Evolutionary conservation across 2,888 invertebrate species (phyloP).

Genomic region (Apodemia zela): DNA sequence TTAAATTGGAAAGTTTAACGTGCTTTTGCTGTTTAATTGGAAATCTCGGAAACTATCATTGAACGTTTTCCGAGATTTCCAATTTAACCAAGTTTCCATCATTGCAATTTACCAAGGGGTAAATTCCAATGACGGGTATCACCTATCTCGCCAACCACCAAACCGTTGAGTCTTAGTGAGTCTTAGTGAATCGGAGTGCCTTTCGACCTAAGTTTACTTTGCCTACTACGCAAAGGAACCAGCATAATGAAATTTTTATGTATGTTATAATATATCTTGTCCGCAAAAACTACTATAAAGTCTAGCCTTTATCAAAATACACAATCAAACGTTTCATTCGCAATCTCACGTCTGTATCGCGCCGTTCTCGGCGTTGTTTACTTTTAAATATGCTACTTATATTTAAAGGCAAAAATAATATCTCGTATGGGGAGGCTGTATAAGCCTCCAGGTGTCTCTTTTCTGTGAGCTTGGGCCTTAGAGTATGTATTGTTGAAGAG

Average conservation of each 20-base stretch:
- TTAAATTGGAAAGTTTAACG: too few species aligned
- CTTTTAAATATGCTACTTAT: constrained; percentile 42
- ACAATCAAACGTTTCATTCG: constrained; percentile 12
- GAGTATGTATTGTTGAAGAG: background rate
- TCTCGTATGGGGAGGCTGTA: constrained; percentile 48
- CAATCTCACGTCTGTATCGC: constrained; percentile 18
- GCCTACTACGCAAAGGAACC: background rate
- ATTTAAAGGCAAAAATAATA: constrained; percentile 57
- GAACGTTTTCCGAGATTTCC: too few species aligned
- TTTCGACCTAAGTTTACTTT: background rate
- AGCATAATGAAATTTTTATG: background rate
- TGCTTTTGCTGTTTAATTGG: too few species aligned
- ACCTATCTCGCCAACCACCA: too few species aligned
- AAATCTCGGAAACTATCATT: too few species aligned
- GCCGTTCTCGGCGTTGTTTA: constrained; percentile 42
- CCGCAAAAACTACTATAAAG: background rate
- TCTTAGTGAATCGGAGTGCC: too few species aligned
- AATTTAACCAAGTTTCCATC: too few species aligned
- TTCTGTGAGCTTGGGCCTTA: constrained; percentile 38
- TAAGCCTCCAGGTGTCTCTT: constrained; percentile 54
- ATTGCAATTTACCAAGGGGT: too few species aligned
- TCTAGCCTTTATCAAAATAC: background rate
- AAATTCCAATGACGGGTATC: too few species aligned
- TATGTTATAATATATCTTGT: background rate
- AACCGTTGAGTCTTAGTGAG: too few species aligned